Evolutionary conservation across 2,797 vertebrate species (phyloP), one percentile per base, ranked within the genome.

Genomic region (Antrozous pallidus): DNA sequence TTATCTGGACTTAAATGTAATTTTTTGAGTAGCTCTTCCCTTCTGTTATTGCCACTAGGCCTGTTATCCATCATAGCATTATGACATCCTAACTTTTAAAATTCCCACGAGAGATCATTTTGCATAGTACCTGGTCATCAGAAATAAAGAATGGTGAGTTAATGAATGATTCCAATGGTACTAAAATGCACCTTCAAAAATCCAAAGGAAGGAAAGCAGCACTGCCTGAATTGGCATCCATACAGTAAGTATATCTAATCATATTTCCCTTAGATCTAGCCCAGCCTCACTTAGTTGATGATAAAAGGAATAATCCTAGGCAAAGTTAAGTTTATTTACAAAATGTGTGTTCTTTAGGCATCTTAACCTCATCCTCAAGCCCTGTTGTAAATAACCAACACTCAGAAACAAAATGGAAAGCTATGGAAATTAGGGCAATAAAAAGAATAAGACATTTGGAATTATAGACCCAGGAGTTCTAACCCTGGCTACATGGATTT

Each of bases 101-200:
- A 90, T 9, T 89, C 28, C 63, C 22, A 77, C 18, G 17, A 61
- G 87, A 90, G 65, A 40, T 31, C 3, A 14, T 82, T 92, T 93
- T 94, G 38, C 26, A 82, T 18, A 81, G 38, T 13, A 74, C 16
- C 45, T 95, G 42, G 31, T 20, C n/a, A 42, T 47, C n/a, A 71
- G n/a, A 93, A 88, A 92, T 86, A 51, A 33, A 49, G 67, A 88
- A 94, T 11, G 71, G 80, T 40, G 51, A 88, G 47, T 73, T 63
- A 88, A 33, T 65, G 24, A 71, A 65, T 79, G 0, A 79, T 69
- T 65, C 18, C 69, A 91, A 86, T 1, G 70, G 26, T 47, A 75
- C 38, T 49, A 88, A 84, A 87, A 82, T 22, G 28, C 8, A 87
- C 40, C 49, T 85, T 94, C 42, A 67, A 81, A 94, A 84, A 51